These are phyloP conservation scores for Hirtodrosophila histrioides DNA, from an alignment of 2,888 invertebrate species.

Conservation along the genomic window DNA sequence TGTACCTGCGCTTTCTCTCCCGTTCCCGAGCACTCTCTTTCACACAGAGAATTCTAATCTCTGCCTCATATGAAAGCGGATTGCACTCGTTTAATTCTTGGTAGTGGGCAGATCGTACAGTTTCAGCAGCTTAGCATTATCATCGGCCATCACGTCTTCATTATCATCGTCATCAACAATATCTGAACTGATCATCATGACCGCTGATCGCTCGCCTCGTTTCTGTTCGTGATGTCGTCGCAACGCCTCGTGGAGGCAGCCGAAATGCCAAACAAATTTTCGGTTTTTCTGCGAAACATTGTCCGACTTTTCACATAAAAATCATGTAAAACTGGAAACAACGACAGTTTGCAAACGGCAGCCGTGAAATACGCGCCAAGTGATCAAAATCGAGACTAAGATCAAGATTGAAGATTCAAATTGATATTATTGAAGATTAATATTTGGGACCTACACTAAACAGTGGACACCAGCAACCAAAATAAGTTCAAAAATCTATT, in stretches of 20 bases:
- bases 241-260: conserved; percentile 28
- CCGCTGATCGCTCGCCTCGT: conserved; percentile 12
- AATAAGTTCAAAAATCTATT: no score
- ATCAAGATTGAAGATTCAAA: conserved; percentile 7
- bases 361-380: conserved; percentile 67
- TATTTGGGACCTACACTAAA: not conserved
- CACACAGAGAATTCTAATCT: not conserved
- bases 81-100: conserved; percentile 29
- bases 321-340: conserved; percentile 82
- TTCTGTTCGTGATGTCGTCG: conserved; percentile 18
- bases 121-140: not conserved
- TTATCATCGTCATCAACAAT: conserved; percentile 6
- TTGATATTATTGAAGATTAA: not conserved
- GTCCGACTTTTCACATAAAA: conserved; percentile 80
- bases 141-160: conserved; percentile 15
- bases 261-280: conserved; percentile 55
- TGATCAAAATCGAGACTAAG: conserved; percentile 16
- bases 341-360: conserved; percentile 82
- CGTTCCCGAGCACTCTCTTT: not conserved
- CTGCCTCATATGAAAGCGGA: conserved; percentile 22
- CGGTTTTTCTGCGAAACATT: conserved; percentile 56
- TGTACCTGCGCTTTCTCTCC: conserved; percentile 36
- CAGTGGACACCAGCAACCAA: no score
- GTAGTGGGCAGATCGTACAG: conserved; percentile 10
- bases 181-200: conserved; percentile 8